Conservation (phyloP, 2,113 vertebrate species). For the Caloenas nicobarica region DNA sequence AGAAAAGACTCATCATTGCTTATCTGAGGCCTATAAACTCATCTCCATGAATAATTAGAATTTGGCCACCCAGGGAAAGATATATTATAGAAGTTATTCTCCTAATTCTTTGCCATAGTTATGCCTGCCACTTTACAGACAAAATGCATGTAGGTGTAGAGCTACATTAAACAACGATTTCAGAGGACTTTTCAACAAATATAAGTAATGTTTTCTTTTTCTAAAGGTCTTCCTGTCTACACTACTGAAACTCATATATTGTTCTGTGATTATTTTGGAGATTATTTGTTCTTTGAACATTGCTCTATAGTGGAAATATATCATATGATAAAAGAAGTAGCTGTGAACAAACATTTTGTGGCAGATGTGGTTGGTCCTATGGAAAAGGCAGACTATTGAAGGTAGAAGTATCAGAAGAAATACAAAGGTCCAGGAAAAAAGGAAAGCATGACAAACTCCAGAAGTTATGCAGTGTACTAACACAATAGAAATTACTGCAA, state of each 20-base stretch:
- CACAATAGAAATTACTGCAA: background rate
- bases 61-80: background rate
- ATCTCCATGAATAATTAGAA: background rate
- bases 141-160: background rate
- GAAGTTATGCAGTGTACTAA: background rate
- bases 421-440: background rate
- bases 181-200: background rate
- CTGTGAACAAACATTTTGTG: background rate
- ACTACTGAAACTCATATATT: background rate
- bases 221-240: background rate
- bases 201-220: background rate
- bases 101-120: background rate
- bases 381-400: background rate
- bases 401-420: background rate
- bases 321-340: background rate
- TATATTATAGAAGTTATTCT: background rate
- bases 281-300: background rate
- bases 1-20: background rate
- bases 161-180: background rate
- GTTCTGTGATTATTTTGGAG: background rate
- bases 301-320: background rate
- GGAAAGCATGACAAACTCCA: background rate
- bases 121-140: background rate
- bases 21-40: background rate
- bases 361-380: background rate